These are phyloP conservation scores for Girardinus metallicus DNA, from an alignment of 2,797 vertebrate species.

Conservation along the genomic window DNA sequence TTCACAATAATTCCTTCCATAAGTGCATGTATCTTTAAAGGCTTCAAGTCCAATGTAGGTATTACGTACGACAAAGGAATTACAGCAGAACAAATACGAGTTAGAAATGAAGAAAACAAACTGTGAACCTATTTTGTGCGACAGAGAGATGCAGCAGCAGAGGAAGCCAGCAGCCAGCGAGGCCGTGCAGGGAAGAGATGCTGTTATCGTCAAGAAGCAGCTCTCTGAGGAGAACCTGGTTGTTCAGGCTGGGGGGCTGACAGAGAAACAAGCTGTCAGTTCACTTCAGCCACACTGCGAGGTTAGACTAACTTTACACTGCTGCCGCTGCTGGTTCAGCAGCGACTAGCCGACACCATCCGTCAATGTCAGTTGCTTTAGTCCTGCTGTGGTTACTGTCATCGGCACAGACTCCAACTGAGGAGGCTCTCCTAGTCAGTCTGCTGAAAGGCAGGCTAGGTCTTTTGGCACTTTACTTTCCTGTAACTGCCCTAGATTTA, in stretches of 20 bases:
- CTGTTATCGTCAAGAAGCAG: slow-evolving; percentile 91
- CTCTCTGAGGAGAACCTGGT: slow-evolving; percentile 93
- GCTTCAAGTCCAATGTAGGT: not conserved
- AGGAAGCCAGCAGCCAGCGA: slow-evolving; percentile 89
- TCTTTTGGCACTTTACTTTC: not conserved
- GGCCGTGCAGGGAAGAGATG: slow-evolving; percentile 80
- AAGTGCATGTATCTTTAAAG: not conserved
- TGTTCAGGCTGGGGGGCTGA: slow-evolving; percentile 86
- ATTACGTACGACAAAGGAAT: not conserved
- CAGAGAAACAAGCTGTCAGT: slow-evolving; percentile 38
- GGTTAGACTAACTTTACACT: slow-evolving; percentile 56
- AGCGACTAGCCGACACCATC: slow-evolving; percentile 27
- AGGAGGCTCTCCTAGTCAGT: not conserved
- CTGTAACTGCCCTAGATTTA: not conserved
- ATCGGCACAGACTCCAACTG: not conserved
- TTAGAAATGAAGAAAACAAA: not conserved
- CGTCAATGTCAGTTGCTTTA: slow-evolving; percentile 59
- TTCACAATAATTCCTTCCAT: not conserved
- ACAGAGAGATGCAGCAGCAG: slow-evolving; percentile 83
- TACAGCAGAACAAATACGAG: too few species aligned
- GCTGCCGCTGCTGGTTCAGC: slow-evolving; percentile 24
- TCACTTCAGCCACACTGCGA: slow-evolving; percentile 29
- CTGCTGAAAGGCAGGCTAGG: not conserved
- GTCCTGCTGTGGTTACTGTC: slow-evolving; percentile 51
- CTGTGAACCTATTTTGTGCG: slow-evolving; percentile 87